Conservation (phyloP, 2,113 vertebrate species). For the Laterallus jamaicensis region DNA sequence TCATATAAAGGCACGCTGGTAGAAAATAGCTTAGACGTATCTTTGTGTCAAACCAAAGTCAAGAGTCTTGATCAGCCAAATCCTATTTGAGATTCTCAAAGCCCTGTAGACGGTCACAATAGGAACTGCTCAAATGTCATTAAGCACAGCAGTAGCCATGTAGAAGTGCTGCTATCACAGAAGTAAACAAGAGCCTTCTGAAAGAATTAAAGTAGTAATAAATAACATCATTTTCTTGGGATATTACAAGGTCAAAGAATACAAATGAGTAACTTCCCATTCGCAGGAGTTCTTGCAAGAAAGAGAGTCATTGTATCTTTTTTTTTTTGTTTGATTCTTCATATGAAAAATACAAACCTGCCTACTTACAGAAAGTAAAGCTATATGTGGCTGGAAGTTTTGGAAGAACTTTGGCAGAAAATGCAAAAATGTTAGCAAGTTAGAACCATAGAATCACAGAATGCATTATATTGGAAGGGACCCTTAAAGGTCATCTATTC, state of each 20-base stretch:
- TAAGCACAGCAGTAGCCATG: rapidly evolving
- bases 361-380: not conserved
- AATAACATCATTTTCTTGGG: not conserved
- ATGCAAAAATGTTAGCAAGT: not conserved
- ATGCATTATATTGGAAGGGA: too few relatives aligned
- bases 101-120: not conserved
- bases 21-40: not conserved
- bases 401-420: not conserved
- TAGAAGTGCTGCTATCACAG: not conserved
- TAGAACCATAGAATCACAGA: too few relatives aligned
- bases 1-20: not conserved
- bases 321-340: not conserved
- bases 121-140: not conserved
- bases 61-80: not conserved
- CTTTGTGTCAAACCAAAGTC: not conserved
- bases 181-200: not conserved
- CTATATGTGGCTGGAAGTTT: not conserved
- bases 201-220: not conserved
- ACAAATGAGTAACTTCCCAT: not conserved
- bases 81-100: not conserved
- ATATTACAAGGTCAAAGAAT: not conserved
- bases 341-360: not conserved
- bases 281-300: not conserved
- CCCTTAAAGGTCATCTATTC: too few relatives aligned
- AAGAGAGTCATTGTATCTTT: not conserved